Evolutionary conservation across 2,888 invertebrate genomes (phyloP).

Genomic region (Choreutis nemorana): DNA sequence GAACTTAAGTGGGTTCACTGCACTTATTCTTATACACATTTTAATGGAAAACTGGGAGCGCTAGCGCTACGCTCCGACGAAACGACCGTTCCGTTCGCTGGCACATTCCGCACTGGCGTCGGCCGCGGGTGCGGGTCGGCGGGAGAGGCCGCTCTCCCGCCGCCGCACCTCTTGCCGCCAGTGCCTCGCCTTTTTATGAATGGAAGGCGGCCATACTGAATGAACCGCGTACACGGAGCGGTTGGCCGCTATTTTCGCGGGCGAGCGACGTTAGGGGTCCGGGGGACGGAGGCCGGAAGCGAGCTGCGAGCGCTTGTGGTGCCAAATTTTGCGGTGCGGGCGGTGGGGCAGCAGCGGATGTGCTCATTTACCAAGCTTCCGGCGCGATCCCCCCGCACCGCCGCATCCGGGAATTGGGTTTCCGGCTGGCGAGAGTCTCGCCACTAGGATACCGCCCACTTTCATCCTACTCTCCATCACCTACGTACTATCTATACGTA

Average conservation of each 20-base stretch:
- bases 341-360: conserved; percentile 58
- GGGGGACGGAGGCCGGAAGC: conserved; percentile 61
- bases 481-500: conserved; percentile 16
- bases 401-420: conserved; percentile 66
- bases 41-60: conserved; percentile 67
- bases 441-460: conserved; percentile 55
- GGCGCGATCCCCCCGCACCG: conserved; percentile 61
- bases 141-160: conserved; percentile 59
- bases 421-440: conserved; percentile 59
- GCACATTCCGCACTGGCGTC: conserved; percentile 66
- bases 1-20: conserved; percentile 66
- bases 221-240: conserved; percentile 71
- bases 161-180: conserved; percentile 51
- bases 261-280: conserved; percentile 48
- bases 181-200: conserved; percentile 73
- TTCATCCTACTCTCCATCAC: conserved; percentile 44
- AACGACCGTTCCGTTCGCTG: conserved; percentile 67
- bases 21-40: conserved; percentile 68
- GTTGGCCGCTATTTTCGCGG: conserved; percentile 65
- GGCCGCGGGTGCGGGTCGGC: conserved; percentile 57
- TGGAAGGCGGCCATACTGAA: conserved; percentile 77
- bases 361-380: conserved; percentile 65
- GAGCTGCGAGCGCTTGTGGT: conserved; percentile 60
- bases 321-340: conserved; percentile 67
- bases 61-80: conserved; percentile 67